Base-by-base conservation (phyloP, 2,113 vertebrate genomes). In the Machaerirhynchus nigripectus region DNA sequence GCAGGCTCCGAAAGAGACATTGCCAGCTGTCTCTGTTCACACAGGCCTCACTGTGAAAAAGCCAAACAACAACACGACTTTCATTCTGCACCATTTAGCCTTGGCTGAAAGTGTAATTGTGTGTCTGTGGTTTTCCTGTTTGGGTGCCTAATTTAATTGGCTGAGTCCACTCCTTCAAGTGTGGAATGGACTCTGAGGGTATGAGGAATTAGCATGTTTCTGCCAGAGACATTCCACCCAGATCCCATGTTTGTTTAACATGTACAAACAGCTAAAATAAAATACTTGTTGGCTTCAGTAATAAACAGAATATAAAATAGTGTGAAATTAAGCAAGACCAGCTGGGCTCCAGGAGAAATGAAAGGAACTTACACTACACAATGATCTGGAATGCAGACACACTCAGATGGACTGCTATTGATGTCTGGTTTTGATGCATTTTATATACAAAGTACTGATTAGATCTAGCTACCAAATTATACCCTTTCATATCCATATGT, bases 281-380 rank as follows among this genome's bases (percentile, higher is more conserved):
- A 97, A 94, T 94, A 95, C 87, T 95, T 96, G 91, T 88, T 93
- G 87, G 94, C 89, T 70, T 94, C 82, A 26, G 91, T 91, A 97
- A 96, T 96, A 96, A 96, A 95, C 95, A 95, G 93, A 97, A 97
- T 95, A 96, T 95, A 96, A 97, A 97, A 96, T 93, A 95, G 93
- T 95, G 95, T 95, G 94, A 97, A 97, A 97, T 95, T 96, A 97
- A 96, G 94, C 79, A 87, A 90, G 93, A 96, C 81, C 96, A 97
- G 91, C 95, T 96, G 95, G 87, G 90, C 40, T 93, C 22, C 95
- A 96, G 73, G 30, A 90, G 67, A 95, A 92, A 69, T 82, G 61
- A 95, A 89, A 94, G 31, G 64, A 96, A 80, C 63, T 90, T 75
- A 50, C 6, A 79, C 77, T 90, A 77, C 30, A 83, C 50, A 77